Evolutionary conservation across 2,888 invertebrate genomes (phyloP), one percentile per base, ranked within the genome.

Genomic region (Sycophila texana): DNA sequence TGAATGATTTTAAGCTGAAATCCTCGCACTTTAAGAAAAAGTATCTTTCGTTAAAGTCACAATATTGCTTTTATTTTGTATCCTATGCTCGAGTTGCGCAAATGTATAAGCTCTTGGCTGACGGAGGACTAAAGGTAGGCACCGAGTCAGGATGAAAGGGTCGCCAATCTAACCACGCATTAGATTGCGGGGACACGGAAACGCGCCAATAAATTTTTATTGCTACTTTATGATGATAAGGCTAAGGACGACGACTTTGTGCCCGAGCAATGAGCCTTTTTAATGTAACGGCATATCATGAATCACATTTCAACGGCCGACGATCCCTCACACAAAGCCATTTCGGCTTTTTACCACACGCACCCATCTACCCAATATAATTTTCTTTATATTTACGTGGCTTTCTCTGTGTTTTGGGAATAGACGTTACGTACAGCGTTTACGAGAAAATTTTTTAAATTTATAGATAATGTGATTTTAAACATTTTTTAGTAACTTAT

Each of bases 141-240:
- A 7, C 39, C 39, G 7, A 39, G 39, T 39, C 39, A 39, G 5
- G 5, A 39, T 39, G 7, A 63, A 71, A 65, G 57, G 71, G 77
- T 72, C 58, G 53, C 12, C 49, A n/a, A 53, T 65, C 71, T 71
- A 71, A 71, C 65, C 70, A 66, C 58, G 77, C 57, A 80, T 80
- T 80, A 80, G 74, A 80, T 77, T 61, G 74, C 75, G 18, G 16
- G 26, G 16, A 58, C 4, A 53, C 39, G 67, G 39, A 39, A n/a
- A 73, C 58, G 65, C 86, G 86, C 86, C 88, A 86, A 89, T 89
- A 89, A 89, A 89, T 89, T 89, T 89, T 88, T 89, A 89, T 88
- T 86, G 88, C 87, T 85, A 84, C 86, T 87, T 88, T 86, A 87
- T 86, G 88, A 85, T 87, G 87, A 89, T 88, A 87, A 88, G 86